phyloP scores from a whole-genome alignment of 2,888 invertebrate species.

The Synergus gifuensis region DNA sequence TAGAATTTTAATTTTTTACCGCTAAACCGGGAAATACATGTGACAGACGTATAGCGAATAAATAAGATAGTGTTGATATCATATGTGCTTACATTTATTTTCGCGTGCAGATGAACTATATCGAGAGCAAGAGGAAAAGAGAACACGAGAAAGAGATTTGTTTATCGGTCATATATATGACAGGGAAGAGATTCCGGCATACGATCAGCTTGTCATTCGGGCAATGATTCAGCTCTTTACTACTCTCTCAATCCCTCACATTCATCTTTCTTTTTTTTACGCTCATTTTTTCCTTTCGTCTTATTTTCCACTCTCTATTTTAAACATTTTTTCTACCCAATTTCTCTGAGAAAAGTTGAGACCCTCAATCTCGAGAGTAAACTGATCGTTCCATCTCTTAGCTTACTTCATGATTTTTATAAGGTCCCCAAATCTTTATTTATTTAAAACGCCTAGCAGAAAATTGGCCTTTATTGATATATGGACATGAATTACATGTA shows the following conservation, averaged over 20 bases:
- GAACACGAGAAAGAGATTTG: background rate
- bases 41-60: background rate
- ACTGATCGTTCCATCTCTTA: background rate
- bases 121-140: background rate
- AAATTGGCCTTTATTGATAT: background rate
- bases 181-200: background rate
- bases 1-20: too few relatives aligned
- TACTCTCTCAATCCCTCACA: background rate
- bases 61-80: background rate
- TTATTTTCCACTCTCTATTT: background rate
- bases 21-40: too few relatives aligned
- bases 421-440: too few relatives aligned
- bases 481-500: background rate
- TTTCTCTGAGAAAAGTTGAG: background rate
- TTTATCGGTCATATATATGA: background rate
- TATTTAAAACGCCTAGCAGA: too few relatives aligned
- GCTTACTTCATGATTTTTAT: background rate
- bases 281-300: background rate
- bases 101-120: background rate
- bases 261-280: background rate
- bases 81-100: background rate
- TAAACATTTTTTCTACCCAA: background rate
- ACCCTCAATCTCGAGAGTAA: background rate
- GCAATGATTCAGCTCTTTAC: background rate
- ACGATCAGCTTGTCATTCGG: background rate